A percentile compares a stretch with the other conserved stretches of the same genome.
Evolutionary conservation across 1,140 invertebrate genomes (phyloP).

Genomic region (Batillaria attramentaria): DNA sequence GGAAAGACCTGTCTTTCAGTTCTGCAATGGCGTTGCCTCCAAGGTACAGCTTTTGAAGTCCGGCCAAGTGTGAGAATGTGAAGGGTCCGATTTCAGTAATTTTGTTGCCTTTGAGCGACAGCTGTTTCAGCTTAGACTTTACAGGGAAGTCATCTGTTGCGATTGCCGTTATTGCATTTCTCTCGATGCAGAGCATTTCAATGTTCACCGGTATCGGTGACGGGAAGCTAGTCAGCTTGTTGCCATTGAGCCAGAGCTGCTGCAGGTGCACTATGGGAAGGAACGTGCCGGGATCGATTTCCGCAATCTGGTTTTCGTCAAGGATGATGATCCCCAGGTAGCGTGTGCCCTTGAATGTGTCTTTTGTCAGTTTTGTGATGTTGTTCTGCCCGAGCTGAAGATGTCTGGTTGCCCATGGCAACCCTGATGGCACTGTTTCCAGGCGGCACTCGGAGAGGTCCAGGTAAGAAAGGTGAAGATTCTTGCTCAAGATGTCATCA

Average conservation of each 20-base stretch:
- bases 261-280: constrained; percentile 81
- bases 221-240: constrained; percentile 77
- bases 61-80: constrained; percentile 41
- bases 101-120: constrained; percentile 51
- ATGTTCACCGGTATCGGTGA: constrained; percentile 80
- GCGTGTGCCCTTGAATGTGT: constrained; percentile 91
- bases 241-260: constrained; percentile 40
- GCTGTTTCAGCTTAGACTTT: constrained; percentile 43
- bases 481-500: constrained; percentile 44
- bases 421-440: constrained; percentile 83
- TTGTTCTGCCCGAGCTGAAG: constrained; percentile 84
- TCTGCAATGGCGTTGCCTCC: constrained; percentile 68
- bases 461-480: constrained; percentile 74
- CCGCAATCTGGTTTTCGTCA: constrained; percentile 81
- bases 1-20: constrained; percentile 65
- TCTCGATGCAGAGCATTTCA: constrained; percentile 82
- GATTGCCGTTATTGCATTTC: constrained; percentile 74
- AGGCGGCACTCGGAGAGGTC: constrained; percentile 86
- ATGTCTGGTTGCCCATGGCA: constrained; percentile 87
- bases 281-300: constrained; percentile 85
- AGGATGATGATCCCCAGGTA: constrained; percentile 86
- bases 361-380: constrained; percentile 81
- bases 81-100: constrained; percentile 39
- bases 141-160: constrained; percentile 65
- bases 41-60: constrained; percentile 73